Base-by-base conservation (phyloP, 2,888 invertebrate species). In the Hirtodrosophila alboralis region DNA sequence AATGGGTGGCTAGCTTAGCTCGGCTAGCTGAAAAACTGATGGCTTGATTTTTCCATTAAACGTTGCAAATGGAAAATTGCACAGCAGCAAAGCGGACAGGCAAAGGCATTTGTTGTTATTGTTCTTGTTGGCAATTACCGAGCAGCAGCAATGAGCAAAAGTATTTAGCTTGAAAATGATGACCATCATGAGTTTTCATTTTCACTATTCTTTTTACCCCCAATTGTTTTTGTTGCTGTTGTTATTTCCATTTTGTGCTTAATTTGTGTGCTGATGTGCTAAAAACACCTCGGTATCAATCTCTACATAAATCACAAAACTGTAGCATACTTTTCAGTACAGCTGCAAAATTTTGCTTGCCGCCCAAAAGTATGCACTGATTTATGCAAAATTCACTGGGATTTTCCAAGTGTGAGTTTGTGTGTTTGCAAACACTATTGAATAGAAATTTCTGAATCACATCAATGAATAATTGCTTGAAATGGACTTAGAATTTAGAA, bases 31-130 rank as follows among this genome's bases (percentile, higher is more conserved):
- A 62, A 75, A 68, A 51, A 68, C 67, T 80, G 76, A 79, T 71
- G 79, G 76, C 64, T 79, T 79, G 62, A 80, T 76, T 76, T 77
- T 75, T 75, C 75, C 75, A 75, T 75, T 75, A 75, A 75, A 71
- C 57, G 68, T 57, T 47, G 70, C 61, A 72, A 68, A 72, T 68
- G 68, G 73, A 67, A 78, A 81, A 79, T 75, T 70, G 73, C 56
- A 63, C 43, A 62, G 36, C n/a, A 51, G 27, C 16, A 45, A 9
- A 41, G 26, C 47, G 23, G 28, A 52, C 14, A 51, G 41, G 64
- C 49, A 64, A 51, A 60, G 53, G 53, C 69, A 65, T 60, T 54
- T 48, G 27, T 56, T 43, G 12, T 27, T 40, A 31, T 51, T 54
- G 30, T 44, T 62, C 14, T 51, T 58, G 61, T 28, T 60, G 72